Evolutionary conservation across 2,888 invertebrate genomes (phyloP).

Genomic region (Caenorhabditis drosophilae): DNA sequence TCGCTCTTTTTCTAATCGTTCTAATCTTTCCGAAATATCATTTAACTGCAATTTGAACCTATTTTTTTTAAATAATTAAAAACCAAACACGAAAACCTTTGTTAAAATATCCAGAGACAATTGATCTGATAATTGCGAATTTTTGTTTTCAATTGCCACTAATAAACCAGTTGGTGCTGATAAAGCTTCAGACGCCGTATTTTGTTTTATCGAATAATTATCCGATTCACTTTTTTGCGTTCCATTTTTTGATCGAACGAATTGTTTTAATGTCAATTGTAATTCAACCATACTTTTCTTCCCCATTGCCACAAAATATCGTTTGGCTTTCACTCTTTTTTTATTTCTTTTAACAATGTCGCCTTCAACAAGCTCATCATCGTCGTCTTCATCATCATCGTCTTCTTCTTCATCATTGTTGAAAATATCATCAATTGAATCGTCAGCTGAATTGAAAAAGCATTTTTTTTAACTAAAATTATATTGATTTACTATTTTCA

Average conservation of each 20-base stretch:
- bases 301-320: slow-evolving; percentile 34
- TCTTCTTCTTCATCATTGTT: slow-evolving; percentile 11
- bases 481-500: slow-evolving; percentile 15
- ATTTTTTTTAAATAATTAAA: too few species aligned
- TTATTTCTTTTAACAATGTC: background rate
- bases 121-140: too few species aligned
- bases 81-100: too few species aligned
- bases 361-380: slow-evolving; percentile 7
- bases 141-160: too few species aligned
- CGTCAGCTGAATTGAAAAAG: slow-evolving; percentile 5
- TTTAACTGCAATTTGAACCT: too few species aligned
- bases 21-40: slow-evolving; percentile 4
- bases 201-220: too few species aligned
- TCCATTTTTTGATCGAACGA: too few species aligned
- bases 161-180: too few species aligned
- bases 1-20: slow-evolving; percentile 12
- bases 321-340: slow-evolving; percentile 13
- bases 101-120: too few species aligned
- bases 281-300: slow-evolving; percentile 29
- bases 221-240: too few species aligned
- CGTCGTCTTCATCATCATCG: slow-evolving; percentile 19
- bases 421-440: slow-evolving; percentile 21
- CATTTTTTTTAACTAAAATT: background rate
- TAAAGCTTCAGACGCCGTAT: too few species aligned
- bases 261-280: slow-evolving; percentile 3